Base-by-base conservation (phyloP, 2,113 vertebrate genomes). In the Melanerpes aurifrons region DNA sequence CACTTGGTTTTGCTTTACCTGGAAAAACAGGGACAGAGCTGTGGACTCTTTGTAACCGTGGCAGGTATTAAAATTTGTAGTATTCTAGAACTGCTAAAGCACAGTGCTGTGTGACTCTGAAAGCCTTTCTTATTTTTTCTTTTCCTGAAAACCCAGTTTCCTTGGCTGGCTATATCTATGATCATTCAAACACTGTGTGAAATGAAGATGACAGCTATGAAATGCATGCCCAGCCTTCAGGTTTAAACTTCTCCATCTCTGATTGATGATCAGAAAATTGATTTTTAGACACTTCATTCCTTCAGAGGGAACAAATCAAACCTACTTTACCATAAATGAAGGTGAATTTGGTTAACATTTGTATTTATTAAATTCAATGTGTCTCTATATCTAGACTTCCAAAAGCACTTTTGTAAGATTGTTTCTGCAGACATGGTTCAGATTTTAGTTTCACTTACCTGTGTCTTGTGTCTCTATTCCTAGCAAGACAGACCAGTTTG, bases 381-480 rank as follows among this genome's bases (percentile, higher is more conserved):
- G 97, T 75, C 43, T 96, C 73, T 77, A 68, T 25, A 91, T 48
- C 74, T 74, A 92, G 54, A 74, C n/a, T 66, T 67, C 47, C 43
- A 72, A 94, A 87, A 92, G 28, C 47, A 89, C 66, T 78, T 75
- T 62, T 69, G 3, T 53, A 92, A 59, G 59, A 59, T 58, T 35
- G 11, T 58, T 50, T 84, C 56, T 50, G 68, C 0, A 0, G 92
- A 86, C 1, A 1, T 10, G 13, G 47, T 59, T 90, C 28, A 81
- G 31, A 7, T 45, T 70, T 19, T 81, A 66, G 22, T 57, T 97
- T 97, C 92, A 97, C 98, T 98, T 98, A 99, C 99, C 99, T 99
- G 98, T 99, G 99, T 95, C 99, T 98, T 91, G 99, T 99, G 96
- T 99, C 99, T 97, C 99, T 98, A 96, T 99, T 99, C 97, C 99